These are phyloP conservation scores for Notospermus geniculatus DNA, from an alignment of 1,140 invertebrate species.

Conservation along the genomic window DNA sequence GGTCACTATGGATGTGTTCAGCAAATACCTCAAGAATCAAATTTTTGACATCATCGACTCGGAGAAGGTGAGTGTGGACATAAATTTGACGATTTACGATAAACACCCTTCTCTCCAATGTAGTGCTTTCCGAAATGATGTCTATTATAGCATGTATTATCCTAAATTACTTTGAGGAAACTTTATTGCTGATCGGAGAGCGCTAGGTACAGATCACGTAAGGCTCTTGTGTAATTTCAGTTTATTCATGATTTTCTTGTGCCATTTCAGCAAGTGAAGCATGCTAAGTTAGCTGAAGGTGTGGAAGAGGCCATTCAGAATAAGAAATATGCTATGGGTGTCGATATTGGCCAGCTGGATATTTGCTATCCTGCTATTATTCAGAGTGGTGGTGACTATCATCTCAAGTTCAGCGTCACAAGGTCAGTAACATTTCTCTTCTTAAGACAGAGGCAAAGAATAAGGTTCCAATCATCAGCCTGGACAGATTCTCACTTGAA, in stretches of 20 bases:
- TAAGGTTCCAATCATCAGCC: too few species aligned
- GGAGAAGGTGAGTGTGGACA: conserved; percentile 67
- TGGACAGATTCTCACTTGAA: too few species aligned
- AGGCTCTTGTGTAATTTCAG: too few species aligned
- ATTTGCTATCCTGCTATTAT: conserved; percentile 99
- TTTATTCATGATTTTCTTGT: conserved; percentile 11
- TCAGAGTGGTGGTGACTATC: conserved; percentile 96
- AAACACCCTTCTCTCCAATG: not conserved
- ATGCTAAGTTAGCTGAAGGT: conserved; percentile 90
- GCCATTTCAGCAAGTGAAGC: conserved; percentile 82
- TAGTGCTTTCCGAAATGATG: not conserved
- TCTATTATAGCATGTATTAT: conserved; percentile 1
- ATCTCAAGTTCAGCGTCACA: conserved; percentile 90
- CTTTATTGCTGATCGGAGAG: too few species aligned
- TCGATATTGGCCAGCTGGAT: conserved; percentile 85
- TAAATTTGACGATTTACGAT: conserved; percentile 6
- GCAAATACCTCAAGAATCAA: conserved; percentile 94
- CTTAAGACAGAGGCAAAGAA: too few species aligned
- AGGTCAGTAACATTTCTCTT: conserved; percentile 54
- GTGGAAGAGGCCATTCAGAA: conserved; percentile 76
- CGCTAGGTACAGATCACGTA: too few species aligned
- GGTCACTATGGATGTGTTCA: conserved; percentile 92
- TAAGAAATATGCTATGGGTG: conserved; percentile 87
- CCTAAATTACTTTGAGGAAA: not conserved
- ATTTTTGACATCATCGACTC: conserved; percentile 99